Base-by-base conservation (phyloP, 2,113 vertebrate genomes). In the Sarotherodon lohbergeri region DNA sequence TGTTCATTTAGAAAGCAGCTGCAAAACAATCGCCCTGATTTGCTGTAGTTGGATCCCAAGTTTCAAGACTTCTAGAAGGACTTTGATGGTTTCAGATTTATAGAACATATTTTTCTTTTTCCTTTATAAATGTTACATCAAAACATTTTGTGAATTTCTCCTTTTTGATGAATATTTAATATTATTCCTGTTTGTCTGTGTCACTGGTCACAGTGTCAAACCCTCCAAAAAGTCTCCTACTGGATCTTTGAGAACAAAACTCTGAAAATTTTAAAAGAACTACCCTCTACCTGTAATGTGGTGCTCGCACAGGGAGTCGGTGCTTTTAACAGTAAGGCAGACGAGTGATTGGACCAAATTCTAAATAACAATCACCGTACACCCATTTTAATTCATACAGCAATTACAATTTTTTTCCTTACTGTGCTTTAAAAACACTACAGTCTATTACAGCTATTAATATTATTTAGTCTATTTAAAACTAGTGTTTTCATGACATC, bases 201-300 rank as follows among this genome's bases (percentile, higher is more conserved):
- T 13, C 14, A 17, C 1, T 46, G 66, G 7, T 80, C 22, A 1
- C 0, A 19, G 59, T 36, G 59, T 63, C 59, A 63, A 63, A 3
- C 0, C 59, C 29, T 3, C 59, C 59, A 11, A 63, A 56, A 85
- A 88, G 71, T 83, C 8, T 17, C 79, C 88, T 7, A 68, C 90
- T 90, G 91, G 91, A 93, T 88, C 88, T 88, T 56, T 7, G 36
- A 11, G 29, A 56, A 10, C n/a, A 29, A 9, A 27, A 29, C 41
- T 73, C 54, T 3, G 9, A 13, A 4, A 19, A 29, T 54, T 88
- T 86, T 17, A 29, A 12, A 76, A 43, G 39, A 68, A 41, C 19
- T 39, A n/a, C 0, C 6, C 4, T 79, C 56, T 50, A 29, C 52
- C n/a, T 46, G 54, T 81, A 71, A 82, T 12, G 19, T 19, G 52